Evolutionary conservation across 2,797 vertebrate species (phyloP).

Genomic region (Mus caroli): DNA sequence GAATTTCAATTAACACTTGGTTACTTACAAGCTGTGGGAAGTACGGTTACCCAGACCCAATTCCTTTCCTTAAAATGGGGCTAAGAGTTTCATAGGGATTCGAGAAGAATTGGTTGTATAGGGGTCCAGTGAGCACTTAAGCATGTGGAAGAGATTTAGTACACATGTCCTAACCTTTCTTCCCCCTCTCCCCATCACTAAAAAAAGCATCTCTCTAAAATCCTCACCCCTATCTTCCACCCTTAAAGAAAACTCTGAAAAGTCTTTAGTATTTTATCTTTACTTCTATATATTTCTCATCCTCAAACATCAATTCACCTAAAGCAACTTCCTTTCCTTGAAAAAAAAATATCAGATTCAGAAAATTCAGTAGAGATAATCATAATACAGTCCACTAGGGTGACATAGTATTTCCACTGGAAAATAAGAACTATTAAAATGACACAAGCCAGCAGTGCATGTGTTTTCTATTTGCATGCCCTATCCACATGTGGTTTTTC

Average conservation of each 20-base stretch:
- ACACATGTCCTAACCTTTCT: not conserved
- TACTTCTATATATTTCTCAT: not conserved
- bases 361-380: not conserved
- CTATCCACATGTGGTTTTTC: accelerated
- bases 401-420: not conserved
- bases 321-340: not conserved
- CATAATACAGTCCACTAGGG: not conserved
- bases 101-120: not conserved
- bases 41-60: not conserved
- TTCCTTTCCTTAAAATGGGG: conserved; percentile 15
- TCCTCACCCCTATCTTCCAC: not conserved
- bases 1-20: conserved; percentile 1
- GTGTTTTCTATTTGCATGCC: not conserved
- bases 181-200: not conserved
- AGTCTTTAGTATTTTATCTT: not conserved
- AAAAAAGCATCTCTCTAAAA: not conserved
- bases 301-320: not conserved
- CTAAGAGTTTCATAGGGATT: not conserved
- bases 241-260: not conserved
- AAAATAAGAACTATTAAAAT: not conserved
- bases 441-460: not conserved
- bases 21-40: not conserved
- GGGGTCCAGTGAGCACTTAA: not conserved
- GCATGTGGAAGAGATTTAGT: not conserved
- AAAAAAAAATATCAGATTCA: not conserved